Percentiles rank a stretch among this genome's conserved stretches.
Conservation (phyloP, 1,140 invertebrate species). For the Nymphalis io region DNA sequence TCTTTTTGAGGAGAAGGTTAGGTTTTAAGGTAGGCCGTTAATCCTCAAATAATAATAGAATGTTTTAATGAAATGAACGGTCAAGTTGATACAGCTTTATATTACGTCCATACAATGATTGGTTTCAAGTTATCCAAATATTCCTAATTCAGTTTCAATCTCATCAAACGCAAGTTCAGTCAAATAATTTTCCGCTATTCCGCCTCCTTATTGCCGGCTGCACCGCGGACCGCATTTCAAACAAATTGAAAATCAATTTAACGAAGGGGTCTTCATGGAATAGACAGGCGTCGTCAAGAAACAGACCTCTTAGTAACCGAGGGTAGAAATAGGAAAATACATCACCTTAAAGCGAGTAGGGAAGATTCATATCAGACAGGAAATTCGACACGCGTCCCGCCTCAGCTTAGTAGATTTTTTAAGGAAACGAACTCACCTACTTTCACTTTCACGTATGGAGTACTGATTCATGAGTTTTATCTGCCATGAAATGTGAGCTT, state of each 20-base stretch:
- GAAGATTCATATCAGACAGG: slow-evolving; percentile 79
- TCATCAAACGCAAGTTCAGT: slow-evolving; percentile 65
- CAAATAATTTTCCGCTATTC: slow-evolving; percentile 76
- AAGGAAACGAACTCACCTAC: slow-evolving; percentile 65
- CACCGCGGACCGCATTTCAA: slow-evolving; percentile 75
- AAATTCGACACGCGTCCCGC: slow-evolving; percentile 75
- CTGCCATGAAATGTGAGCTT: slow-evolving; percentile 73
- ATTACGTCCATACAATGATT: slow-evolving; percentile 3
- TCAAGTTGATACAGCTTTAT: no score
- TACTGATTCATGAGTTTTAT: slow-evolving; percentile 79
- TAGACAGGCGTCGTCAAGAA: slow-evolving; percentile 58
- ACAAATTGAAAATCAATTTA: slow-evolving; percentile 81
- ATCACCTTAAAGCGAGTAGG: slow-evolving; percentile 79
- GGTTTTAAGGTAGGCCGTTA: no score
- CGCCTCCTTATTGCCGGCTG: slow-evolving; percentile 72
- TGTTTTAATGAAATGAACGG: no score
- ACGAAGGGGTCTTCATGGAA: slow-evolving; percentile 61
- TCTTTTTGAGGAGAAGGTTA: no score
- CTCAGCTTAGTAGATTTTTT: slow-evolving; percentile 69
- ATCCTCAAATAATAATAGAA: no score
- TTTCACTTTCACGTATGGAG: slow-evolving; percentile 73
- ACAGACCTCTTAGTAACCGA: slow-evolving; percentile 56
- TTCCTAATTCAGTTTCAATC: slow-evolving; percentile 64
- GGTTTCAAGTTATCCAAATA: slow-evolving; percentile 27
- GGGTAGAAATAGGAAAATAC: slow-evolving; percentile 75